These are phyloP conservation scores for Otis tarda DNA, from an alignment of 2,113 vertebrate genomes.

Conservation along the genomic window DNA sequence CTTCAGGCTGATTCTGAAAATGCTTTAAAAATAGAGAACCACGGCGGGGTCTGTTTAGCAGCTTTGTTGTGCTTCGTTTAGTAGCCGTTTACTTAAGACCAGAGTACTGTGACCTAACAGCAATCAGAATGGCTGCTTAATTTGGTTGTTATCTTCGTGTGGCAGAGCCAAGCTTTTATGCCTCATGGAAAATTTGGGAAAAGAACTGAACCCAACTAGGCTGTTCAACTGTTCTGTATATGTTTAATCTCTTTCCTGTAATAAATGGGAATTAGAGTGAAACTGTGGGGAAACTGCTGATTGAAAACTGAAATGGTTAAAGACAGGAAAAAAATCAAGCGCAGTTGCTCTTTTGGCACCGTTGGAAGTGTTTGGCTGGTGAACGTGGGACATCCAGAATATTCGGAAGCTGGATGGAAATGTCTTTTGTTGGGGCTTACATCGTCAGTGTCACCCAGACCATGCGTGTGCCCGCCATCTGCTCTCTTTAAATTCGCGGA, in stretches of 20 bases:
- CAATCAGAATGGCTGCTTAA: neutral
- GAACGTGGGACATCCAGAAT: neutral
- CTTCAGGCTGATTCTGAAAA: neutral
- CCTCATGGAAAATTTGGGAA: neutral
- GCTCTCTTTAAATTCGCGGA: accelerated
- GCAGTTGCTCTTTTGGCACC: neutral
- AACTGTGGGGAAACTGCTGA: neutral
- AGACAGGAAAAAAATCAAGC: neutral
- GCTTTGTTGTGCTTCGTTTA: neutral
- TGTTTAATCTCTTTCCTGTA: neutral
- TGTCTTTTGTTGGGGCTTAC: neutral
- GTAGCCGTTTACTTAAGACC: neutral
- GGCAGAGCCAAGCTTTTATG: constrained; percentile 22
- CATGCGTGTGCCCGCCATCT: accelerated
- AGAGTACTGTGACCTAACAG: neutral
- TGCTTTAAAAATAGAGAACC: neutral
- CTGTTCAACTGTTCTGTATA: neutral
- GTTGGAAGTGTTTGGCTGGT: neutral
- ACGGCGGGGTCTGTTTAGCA: neutral
- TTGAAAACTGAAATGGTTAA: neutral
- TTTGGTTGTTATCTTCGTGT: neutral
- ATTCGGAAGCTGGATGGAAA: neutral
- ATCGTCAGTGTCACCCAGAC: neutral
- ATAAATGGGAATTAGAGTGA: neutral
- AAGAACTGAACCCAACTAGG: neutral